Conservation (phyloP, 2,888 invertebrate genomes). For the Tenthredo amoena region DNA sequence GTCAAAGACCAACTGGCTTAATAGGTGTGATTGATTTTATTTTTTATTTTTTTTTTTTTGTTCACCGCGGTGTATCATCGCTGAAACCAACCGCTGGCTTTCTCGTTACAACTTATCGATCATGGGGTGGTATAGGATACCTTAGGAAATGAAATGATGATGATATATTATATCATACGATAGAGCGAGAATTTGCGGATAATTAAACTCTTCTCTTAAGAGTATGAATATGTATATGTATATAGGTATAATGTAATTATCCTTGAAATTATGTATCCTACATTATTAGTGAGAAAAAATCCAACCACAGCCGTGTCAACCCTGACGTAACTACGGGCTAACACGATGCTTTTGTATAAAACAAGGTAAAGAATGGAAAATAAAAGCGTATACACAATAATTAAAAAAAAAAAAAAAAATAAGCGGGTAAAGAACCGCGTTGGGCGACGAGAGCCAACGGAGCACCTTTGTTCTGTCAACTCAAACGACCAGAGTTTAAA, state of each 20-base stretch:
- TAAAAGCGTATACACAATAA: conserved; percentile 20
- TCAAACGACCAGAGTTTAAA: conserved; percentile 45
- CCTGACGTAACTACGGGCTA: not conserved
- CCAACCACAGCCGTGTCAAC: not conserved
- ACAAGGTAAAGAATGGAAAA: conserved; percentile 37
- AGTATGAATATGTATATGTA: not conserved
- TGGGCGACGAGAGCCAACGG: conserved; percentile 12
- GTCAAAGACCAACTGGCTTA: conserved; percentile 49
- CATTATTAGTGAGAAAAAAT: not conserved
- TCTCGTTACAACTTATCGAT: conserved; percentile 12
- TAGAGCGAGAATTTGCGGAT: not conserved
- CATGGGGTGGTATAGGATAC: not conserved
- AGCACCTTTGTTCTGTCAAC: conserved; percentile 47
- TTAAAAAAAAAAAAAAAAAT: not conserved
- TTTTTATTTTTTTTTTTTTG: not conserved
- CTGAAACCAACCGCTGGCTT: conserved; percentile 11
- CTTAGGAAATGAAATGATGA: not conserved
- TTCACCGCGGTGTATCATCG: conserved; percentile 1
- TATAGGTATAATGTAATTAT: conserved; percentile 10
- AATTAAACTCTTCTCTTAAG: not conserved
- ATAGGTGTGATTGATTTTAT: conserved; percentile 44
- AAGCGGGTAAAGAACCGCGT: conserved; percentile 3
- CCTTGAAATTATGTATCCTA: not conserved
- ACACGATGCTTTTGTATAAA: conserved; percentile 25
- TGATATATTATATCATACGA: not conserved